These are phyloP conservation scores for Arctia plantaginis DNA, from an alignment of 2,888 invertebrate species.

Conservation along the genomic window DNA sequence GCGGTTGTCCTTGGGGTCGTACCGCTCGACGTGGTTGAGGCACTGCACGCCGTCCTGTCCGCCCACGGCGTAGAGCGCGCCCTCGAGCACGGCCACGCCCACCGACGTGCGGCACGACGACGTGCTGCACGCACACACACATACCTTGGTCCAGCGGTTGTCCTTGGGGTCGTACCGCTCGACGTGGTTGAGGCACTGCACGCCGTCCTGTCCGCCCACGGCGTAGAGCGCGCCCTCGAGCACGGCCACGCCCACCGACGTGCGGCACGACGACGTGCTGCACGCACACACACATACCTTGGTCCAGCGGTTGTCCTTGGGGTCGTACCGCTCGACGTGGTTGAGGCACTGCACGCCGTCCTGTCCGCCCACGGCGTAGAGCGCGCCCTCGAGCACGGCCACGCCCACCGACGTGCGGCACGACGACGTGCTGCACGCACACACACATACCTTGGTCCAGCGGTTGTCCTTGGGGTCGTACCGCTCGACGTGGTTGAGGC, in stretches of 20 bases:
- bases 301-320: constrained; percentile 97
- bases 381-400: constrained; percentile 96
- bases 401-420: constrained; percentile 99
- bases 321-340: constrained; percentile 99
- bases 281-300: no score
- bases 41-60: constrained; percentile 99
- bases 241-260: constrained; percentile 98
- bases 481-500: constrained; percentile 98
- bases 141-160: constrained; percentile 93
- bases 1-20: constrained; percentile 99
- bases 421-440: constrained; percentile 98
- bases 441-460: constrained; percentile 84
- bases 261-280: constrained; percentile 99
- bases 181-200: constrained; percentile 98
- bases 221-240: constrained; percentile 97
- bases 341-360: constrained; percentile 98
- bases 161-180: constrained; percentile 99
- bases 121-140: no score
- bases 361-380: constrained; percentile 98
- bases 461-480: constrained; percentile 99
- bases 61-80: constrained; percentile 97
- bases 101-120: constrained; percentile 99
- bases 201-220: constrained; percentile 98
- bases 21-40: constrained; percentile 98
- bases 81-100: constrained; percentile 98